Conservation (phyloP, 2,888 invertebrate genomes). For the Phania funesta region DNA sequence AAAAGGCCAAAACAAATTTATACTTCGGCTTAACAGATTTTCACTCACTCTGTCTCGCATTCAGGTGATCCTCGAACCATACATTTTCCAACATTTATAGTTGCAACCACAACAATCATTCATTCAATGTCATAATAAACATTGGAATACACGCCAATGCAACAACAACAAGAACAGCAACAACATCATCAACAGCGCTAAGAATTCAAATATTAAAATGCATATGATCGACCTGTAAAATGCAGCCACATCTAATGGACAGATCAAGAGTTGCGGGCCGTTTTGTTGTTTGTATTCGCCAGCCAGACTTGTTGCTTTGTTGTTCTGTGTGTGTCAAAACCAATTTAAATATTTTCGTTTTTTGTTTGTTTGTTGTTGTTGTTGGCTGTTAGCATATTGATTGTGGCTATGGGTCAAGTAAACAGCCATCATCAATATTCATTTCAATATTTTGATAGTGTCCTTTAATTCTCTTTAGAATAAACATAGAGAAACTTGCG, state of each 20-base stretch:
- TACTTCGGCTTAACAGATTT: constrained; percentile 56
- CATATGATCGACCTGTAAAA: constrained; percentile 5
- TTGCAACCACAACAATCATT: constrained; percentile 30
- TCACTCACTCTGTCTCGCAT: background rate
- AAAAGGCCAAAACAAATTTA: constrained; percentile 61
- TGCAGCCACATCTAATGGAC: constrained; percentile 3
- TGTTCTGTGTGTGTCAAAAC: constrained; percentile 52
- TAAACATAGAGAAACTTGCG: background rate
- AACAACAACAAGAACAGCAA: background rate
- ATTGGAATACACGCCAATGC: constrained; percentile 3
- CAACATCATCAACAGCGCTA: background rate
- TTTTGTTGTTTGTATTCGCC: background rate
- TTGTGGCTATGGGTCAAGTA: constrained; percentile 36
- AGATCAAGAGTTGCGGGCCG: constrained; percentile 10
- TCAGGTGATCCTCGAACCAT: constrained; percentile 28
- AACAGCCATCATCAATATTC: background rate
- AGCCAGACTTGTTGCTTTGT: constrained; percentile 18
- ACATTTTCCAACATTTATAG: background rate
- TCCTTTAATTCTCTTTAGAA: constrained; percentile 41
- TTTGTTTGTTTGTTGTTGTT: constrained; percentile 17
- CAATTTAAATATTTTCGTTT: constrained; percentile 49
- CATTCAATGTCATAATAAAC: constrained; percentile 52
- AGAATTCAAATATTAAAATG: constrained; percentile 4
- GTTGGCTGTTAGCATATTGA: background rate
- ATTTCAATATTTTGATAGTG: constrained; percentile 23